Base-by-base conservation (phyloP, 2,113 vertebrate species). In the Sardina pilchardus region DNA sequence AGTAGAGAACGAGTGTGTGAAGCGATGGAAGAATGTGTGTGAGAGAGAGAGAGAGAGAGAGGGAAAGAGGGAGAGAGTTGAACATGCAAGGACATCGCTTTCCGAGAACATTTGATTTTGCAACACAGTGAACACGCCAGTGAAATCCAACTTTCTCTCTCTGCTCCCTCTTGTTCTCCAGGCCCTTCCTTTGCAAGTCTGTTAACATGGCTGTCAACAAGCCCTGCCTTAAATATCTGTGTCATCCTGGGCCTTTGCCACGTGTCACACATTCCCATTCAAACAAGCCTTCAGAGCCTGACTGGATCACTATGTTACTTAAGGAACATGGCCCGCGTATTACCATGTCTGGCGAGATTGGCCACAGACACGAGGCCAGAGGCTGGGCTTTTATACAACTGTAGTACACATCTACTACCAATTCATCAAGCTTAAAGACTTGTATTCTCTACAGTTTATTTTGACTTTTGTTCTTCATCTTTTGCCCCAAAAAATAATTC, bases 41-140 rank as follows among this genome's bases (percentile, higher is more conserved):
- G 78, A 56, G 86, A 92, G 7, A 47, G 45, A 26, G 67, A 42
- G 48, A 44, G 78, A 56, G 78, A 56, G 86, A 92, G 45, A 47
- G 45, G 53, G 81, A 42, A 43, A 81, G 10, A 45, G 34, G 6
- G 34, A 47, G 71, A 43, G 47, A 82, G 44, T 83, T 56, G 71
- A 78, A 78, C 30, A 71, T 59, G 47, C 45, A 43, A 86, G 87
- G 85, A 87, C 88, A 91, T 6, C 12, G 30, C 30, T 36, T 78
- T 78, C 30, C 71, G 36, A 78, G 34, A 34, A 78, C 39, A 14
- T 34, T 36, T 78, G 71, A 34, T 78, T 78, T 78, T 78, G 71
- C 30, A 78, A 36, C 71, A 36, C 10, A 39, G 34, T 36, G 26
- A 34, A 78, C 71, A 78, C 5, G 71, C 71, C 30, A 78, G 12